Conservation (phyloP, 1,140 invertebrate genomes). For the Liolophura sinensis region DNA sequence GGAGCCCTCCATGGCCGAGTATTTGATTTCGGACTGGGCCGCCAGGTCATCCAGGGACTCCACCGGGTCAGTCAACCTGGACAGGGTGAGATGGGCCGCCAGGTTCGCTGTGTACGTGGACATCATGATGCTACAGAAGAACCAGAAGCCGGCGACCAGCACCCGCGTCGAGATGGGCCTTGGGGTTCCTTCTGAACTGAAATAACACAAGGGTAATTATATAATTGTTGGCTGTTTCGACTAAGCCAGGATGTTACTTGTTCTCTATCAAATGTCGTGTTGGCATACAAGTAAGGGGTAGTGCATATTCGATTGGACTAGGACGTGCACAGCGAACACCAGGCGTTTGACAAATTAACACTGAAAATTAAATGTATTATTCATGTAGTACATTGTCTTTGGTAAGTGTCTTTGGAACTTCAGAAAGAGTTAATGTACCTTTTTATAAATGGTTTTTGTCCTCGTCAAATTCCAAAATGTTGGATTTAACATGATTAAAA, state of each 20-base stretch:
- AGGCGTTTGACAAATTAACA: not conserved
- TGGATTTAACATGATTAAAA: too few species aligned
- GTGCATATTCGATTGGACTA: not conserved
- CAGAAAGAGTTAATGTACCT: too few species aligned
- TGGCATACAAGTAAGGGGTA: not conserved
- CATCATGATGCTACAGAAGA: conserved; percentile 90
- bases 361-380: not conserved
- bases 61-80: conserved; percentile 23
- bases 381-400: too few species aligned
- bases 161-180: conserved; percentile 82
- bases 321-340: not conserved
- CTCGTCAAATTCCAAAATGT: too few species aligned
- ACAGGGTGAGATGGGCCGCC: conserved; percentile 37
- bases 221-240: not conserved
- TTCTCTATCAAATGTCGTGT: not conserved
- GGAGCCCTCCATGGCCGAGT: conserved; percentile 22
- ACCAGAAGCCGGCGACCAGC: conserved; percentile 88
- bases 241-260: not conserved
- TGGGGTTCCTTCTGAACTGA: conserved; percentile 64
- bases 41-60: conserved; percentile 81
- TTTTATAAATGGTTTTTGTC: too few species aligned
- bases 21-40: conserved; percentile 78
- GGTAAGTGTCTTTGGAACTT: too few species aligned
- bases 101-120: conserved; percentile 64
- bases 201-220: not conserved